Percentiles rank a stretch among this genome's conserved stretches.
Conservation (phyloP, 1,140 invertebrate species). For the Heliconius hewitsoni region DNA sequence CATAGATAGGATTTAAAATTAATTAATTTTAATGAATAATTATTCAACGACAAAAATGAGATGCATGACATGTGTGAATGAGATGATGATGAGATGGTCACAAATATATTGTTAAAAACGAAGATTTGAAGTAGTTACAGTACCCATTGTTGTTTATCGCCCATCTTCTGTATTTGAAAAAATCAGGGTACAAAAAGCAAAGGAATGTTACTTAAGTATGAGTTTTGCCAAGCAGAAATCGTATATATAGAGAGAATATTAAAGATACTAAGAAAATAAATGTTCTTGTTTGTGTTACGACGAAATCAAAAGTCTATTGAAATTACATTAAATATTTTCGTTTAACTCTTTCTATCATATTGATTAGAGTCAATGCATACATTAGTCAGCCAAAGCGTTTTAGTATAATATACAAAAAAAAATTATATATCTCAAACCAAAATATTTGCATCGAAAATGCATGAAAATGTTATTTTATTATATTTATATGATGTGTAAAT, state of each 20-base stretch:
- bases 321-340: not conserved
- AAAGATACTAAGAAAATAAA: constrained; percentile 17
- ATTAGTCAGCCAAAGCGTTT: not conserved
- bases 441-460: too few species aligned
- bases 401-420: too few species aligned
- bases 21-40: too few species aligned
- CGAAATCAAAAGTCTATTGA: not conserved
- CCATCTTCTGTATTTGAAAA: constrained; percentile 21
- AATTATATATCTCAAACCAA: too few species aligned
- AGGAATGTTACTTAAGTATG: constrained; percentile 31
- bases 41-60: constrained; percentile 43
- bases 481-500: too few species aligned
- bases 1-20: constrained; percentile 50
- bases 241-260: constrained; percentile 32
- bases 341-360: not conserved
- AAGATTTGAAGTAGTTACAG: constrained; percentile 15
- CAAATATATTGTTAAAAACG: constrained; percentile 14
- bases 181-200: constrained; percentile 35
- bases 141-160: constrained; percentile 7
- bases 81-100: not conserved
- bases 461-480: too few species aligned
- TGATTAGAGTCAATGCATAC: constrained; percentile 4
- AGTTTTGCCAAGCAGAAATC: constrained; percentile 34
- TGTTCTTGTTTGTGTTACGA: not conserved
- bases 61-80: constrained; percentile 45